Percentiles rank a stretch among this genome's conserved stretches.
These are phyloP conservation scores for Spinus pinus DNA, from an alignment of 2,797 vertebrate species.

Conservation along the genomic window DNA sequence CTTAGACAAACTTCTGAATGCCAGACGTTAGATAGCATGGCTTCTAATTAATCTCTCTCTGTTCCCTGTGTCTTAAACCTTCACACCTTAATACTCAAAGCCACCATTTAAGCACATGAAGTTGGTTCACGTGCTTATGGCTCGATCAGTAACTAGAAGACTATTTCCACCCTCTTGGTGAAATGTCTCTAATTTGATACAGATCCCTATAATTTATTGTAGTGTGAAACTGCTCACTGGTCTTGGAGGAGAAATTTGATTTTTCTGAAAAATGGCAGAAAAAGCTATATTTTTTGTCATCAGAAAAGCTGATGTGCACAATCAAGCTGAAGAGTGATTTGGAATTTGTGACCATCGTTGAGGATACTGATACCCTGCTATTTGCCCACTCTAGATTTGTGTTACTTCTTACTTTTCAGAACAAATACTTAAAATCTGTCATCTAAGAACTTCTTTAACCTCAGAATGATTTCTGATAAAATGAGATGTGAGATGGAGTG, in stretches of 20 bases:
- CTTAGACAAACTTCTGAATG: not conserved
- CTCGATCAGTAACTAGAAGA: not conserved
- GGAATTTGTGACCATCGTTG: not conserved
- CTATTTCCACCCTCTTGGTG: not conserved
- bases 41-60: not conserved
- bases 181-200: not conserved
- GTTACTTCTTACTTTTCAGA: conserved; percentile 12
- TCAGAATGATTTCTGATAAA: conserved; percentile 71
- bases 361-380: not conserved
- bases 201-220: not conserved
- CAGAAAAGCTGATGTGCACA: not conserved
- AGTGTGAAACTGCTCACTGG: not conserved
- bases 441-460: conserved; percentile 67
- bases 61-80: not conserved
- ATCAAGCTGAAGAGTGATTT: not conserved
- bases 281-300: not conserved
- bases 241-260: not conserved
- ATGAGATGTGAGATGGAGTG: conserved; percentile 43
- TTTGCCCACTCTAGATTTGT: not conserved
- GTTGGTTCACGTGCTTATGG: not conserved
- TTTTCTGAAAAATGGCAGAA: not conserved
- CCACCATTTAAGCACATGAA: not conserved
- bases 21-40: not conserved
- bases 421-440: conserved; percentile 53
- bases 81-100: not conserved